Base-by-base conservation (phyloP, 2,888 invertebrate genomes). In the Parnassius apollo region DNA sequence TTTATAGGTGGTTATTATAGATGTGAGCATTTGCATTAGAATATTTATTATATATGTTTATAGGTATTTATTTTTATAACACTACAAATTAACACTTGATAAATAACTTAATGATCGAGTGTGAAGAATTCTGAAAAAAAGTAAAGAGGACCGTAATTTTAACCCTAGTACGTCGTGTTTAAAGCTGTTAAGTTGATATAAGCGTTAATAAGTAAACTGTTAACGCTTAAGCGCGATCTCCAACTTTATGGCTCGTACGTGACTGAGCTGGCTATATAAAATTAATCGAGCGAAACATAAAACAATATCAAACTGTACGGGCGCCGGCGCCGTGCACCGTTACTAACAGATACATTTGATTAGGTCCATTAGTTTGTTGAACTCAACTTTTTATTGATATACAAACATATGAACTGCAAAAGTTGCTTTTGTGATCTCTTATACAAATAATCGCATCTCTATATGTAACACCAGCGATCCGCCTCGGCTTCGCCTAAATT, bases 241-340 rank as follows among this genome's bases (percentile, higher is more conserved):
- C 42, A 61, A 12, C 9, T 56, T 64, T 60, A 65, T 53, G 18
- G 63, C 61, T 64, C 65, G 62, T 63, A 68, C 67, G 69, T 55
- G 59, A 52, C 58, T 53, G 68, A 68, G 68, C 68, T 68, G 71
- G 73, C 68, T 73, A 76, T 72, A 72, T 75, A 72, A 75, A 79
- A 81, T 79, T 82, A 81, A 84, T 85, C 80, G 78, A 75, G 75
- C 65, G 63, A 73, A 78, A 76, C 77, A 77, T 79, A 78, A 82
- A 82, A 82, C 80, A 80, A 83, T 78, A 79, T 75, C 68, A 72
- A 75, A 76, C 71, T 65, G 68, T 61, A 71, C 71, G 75, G 75
- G 73, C 72, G 81, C 78, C 80, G 80, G 82, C 78, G 73, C 80
- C 79, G 82, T 78, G 73, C 66, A 71, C 80, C 80, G 81, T 81